Evolutionary conservation across 2,797 vertebrate species (phyloP).

Genomic region (Cygnus olor): DNA sequence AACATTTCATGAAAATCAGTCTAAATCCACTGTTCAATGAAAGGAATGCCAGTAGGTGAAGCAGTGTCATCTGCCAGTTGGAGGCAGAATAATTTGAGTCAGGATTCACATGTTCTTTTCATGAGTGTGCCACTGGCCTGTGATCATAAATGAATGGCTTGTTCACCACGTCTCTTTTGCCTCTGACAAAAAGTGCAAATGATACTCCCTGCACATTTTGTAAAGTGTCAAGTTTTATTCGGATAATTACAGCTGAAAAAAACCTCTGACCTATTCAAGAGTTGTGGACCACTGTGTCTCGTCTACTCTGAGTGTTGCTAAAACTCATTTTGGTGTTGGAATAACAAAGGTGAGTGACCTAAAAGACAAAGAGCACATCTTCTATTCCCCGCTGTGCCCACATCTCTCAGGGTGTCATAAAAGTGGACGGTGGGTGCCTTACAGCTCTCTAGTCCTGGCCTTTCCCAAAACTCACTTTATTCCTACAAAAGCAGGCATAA

Average conservation of each 20-base stretch:
- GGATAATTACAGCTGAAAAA: not conserved
- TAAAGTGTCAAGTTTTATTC: conserved; percentile 12
- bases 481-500: not conserved
- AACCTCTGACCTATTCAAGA: not conserved
- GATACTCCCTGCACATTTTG: not conserved
- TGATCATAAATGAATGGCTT: not conserved
- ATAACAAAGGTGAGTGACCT: not conserved
- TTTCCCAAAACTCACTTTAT: not conserved
- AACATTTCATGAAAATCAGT: not conserved
- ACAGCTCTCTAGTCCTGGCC: not conserved
- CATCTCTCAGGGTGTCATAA: not conserved
- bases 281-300: not conserved
- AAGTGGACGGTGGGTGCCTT: not conserved
- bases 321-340: conserved; percentile 11
- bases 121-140: not conserved
- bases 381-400: not conserved
- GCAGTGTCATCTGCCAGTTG: not conserved
- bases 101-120: not conserved
- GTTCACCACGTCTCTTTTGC: not conserved
- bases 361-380: not conserved
- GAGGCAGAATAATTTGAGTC: not conserved
- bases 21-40: not conserved
- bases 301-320: not conserved
- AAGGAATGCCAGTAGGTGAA: not conserved
- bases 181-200: not conserved